Evolutionary conservation across 2,888 invertebrate genomes (phyloP).

Genomic region (Eucera pruinosa): DNA sequence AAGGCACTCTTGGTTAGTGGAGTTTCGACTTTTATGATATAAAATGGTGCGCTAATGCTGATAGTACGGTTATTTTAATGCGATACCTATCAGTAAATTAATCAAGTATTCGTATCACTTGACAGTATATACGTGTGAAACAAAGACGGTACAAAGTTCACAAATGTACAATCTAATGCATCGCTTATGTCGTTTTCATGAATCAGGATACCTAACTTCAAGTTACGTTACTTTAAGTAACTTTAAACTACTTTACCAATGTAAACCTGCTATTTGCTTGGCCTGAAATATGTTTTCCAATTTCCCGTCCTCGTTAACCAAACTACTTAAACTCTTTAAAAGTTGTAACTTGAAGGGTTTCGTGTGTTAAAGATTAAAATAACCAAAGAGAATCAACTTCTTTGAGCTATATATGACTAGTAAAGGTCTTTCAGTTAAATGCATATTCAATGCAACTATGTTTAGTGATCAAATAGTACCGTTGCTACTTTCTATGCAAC

Average conservation of each 20-base stretch:
- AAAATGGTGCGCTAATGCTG: neutral
- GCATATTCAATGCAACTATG: slow-evolving; percentile 14
- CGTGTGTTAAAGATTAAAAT: too few species aligned
- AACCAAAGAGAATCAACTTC: neutral
- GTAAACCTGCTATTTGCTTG: too few species aligned
- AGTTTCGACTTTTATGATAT: neutral
- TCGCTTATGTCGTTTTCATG: too few species aligned
- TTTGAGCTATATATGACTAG: neutral
- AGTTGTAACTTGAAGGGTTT: too few species aligned
- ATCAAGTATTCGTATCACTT: neutral
- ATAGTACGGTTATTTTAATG: neutral
- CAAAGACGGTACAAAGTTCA: neutral
- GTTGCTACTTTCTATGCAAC: slow-evolving; percentile 35
- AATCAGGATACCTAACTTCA: too few species aligned
- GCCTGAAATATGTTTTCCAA: too few species aligned
- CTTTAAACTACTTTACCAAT: too few species aligned
- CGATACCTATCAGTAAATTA: neutral
- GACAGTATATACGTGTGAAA: neutral
- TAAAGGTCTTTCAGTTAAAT: slow-evolving; percentile 19
- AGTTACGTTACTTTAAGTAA: too few species aligned
- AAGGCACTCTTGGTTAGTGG: neutral
- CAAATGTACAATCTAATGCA: too few species aligned
- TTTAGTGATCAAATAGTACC: slow-evolving; percentile 11
- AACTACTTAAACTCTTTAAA: too few species aligned
- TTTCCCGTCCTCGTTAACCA: too few species aligned